Percentiles rank a stretch among this genome's conserved stretches.
These are phyloP conservation scores for Sandelia bainsii DNA, from an alignment of 2,797 vertebrate species.

Conservation along the genomic window DNA sequence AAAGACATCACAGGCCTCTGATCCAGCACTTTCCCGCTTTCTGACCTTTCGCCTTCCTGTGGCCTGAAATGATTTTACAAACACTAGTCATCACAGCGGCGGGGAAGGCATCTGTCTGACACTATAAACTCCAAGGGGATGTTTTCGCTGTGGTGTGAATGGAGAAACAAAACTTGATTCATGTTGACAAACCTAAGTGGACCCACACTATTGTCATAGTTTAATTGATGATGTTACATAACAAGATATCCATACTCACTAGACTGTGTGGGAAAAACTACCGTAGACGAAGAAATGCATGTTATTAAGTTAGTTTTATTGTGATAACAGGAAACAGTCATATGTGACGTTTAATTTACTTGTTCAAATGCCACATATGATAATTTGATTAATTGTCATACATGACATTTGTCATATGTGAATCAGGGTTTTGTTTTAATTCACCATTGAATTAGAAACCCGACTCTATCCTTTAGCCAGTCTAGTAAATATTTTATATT, in stretches of 20 bases:
- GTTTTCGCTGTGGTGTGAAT: slow-evolving; percentile 49
- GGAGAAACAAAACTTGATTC: slow-evolving; percentile 51
- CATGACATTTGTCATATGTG: too few relatives aligned
- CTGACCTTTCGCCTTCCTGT: slow-evolving; percentile 69
- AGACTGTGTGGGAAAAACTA: neutral
- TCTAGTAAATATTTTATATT: too few relatives aligned
- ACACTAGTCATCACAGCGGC: slow-evolving; percentile 21
- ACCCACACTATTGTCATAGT: slow-evolving; percentile 7
- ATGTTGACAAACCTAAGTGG: slow-evolving; percentile 28
- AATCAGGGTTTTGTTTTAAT: too few relatives aligned
- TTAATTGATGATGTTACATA: slow-evolving; percentile 26
- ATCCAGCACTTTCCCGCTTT: slow-evolving; percentile 49
- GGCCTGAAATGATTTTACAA: slow-evolving; percentile 38
- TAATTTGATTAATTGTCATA: too few relatives aligned
- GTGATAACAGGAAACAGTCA: neutral
- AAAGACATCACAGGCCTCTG: slow-evolving; percentile 29
- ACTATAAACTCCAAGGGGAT: slow-evolving; percentile 41
- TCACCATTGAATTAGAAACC: too few relatives aligned
- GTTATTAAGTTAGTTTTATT: neutral
- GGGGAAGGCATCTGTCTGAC: slow-evolving; percentile 51
- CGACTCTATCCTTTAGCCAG: neutral
- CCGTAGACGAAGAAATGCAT: neutral
- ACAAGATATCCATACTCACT: slow-evolving; percentile 15
- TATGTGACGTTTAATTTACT: neutral
- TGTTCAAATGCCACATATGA: too few relatives aligned